These are phyloP conservation scores for Papilio gigon DNA, from an alignment of 2,888 invertebrate genomes.

Conservation along the genomic window DNA sequence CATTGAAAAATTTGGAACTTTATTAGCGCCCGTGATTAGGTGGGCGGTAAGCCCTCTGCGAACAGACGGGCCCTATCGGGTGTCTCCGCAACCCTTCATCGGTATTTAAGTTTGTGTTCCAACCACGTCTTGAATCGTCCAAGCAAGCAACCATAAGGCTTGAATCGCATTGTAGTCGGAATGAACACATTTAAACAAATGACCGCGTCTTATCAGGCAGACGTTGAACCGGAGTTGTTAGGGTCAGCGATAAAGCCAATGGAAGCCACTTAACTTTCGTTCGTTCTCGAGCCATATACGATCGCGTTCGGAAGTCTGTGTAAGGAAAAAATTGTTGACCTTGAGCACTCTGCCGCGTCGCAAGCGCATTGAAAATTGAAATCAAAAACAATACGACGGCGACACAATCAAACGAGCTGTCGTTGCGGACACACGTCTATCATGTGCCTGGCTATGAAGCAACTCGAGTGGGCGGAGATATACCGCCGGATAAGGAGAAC, in stretches of 20 bases:
- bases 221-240: conserved; percentile 47
- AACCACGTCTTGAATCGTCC: too few relatives aligned
- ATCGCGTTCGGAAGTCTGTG: conserved; percentile 54
- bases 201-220: conserved; percentile 31
- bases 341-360: conserved; percentile 56
- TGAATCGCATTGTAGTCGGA: background rate
- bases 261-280: conserved; percentile 53
- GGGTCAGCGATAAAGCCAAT: conserved; percentile 57
- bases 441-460: conserved; percentile 75
- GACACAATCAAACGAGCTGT: conserved; percentile 51
- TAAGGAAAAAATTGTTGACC: conserved; percentile 59
- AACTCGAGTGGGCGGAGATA: conserved; percentile 72
- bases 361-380: conserved; percentile 54
- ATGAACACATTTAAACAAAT: conserved; percentile 24
- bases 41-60: background rate
- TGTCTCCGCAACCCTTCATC: too few relatives aligned
- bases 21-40: background rate
- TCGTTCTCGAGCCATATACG: conserved; percentile 49
- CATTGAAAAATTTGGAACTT: background rate
- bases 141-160: background rate
- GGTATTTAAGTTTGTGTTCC: too few relatives aligned
- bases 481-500: conserved; percentile 63
- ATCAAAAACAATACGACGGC: conserved; percentile 45
- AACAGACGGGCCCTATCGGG: too few relatives aligned
- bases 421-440: conserved; percentile 46